These are phyloP conservation scores for Pocillopora grandis DNA, from an alignment of 92 coral and sea anemone species.

Conservation along the genomic window DNA sequence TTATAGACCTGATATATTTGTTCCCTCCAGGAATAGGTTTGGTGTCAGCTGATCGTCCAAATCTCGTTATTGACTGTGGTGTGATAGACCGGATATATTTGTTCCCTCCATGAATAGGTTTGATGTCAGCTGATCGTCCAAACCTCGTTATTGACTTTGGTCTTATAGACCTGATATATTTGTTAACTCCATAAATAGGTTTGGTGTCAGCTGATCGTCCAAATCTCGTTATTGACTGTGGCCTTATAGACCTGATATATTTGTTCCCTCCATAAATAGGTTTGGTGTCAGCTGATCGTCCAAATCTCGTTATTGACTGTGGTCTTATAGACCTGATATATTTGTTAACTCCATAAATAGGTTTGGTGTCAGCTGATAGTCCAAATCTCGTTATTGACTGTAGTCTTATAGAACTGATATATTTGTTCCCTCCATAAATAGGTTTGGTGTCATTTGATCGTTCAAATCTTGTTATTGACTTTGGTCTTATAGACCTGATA, in stretches of 20 bases:
- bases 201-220: background rate
- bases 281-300: no score
- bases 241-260: no score
- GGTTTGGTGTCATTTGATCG: background rate
- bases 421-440: background rate
- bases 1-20: background rate
- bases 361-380: background rate
- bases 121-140: background rate
- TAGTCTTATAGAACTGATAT: background rate
- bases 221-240: background rate
- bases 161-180: background rate
- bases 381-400: slow-evolving; percentile 7
- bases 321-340: no score
- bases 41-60: background rate
- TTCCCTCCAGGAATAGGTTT: no score
- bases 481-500: background rate
- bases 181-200: background rate
- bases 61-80: slow-evolving; percentile 1
- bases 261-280: no score
- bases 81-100: background rate
- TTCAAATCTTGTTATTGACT: background rate
- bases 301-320: no score
- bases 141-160: background rate
- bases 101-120: background rate
- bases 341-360: no score